Conservation (phyloP, 23 tunicate species). For the Ascidia mentula region DNA sequence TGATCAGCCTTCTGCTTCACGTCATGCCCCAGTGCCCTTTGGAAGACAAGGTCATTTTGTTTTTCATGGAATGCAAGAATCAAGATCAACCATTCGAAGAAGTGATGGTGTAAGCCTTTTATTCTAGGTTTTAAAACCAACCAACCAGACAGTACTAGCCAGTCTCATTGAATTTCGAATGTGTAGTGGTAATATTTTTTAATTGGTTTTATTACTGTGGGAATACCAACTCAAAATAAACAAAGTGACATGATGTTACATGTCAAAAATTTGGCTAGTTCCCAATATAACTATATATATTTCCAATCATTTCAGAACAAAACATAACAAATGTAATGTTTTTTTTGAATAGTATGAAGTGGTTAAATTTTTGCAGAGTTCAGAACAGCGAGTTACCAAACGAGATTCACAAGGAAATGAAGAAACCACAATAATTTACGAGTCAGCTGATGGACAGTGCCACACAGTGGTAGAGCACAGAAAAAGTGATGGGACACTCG, state of each 20-base stretch:
- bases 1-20: background rate
- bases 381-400: constrained; percentile 12
- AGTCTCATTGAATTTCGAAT: too few species aligned
- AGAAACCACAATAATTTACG: constrained; percentile 14
- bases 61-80: constrained; percentile 9
- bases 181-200: too few species aligned
- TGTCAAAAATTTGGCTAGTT: too few species aligned
- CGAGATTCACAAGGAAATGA: constrained; percentile 15
- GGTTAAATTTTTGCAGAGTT: too few species aligned
- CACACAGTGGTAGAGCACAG: constrained; percentile 7
- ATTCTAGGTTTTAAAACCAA: background rate
- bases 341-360: too few species aligned
- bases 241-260: too few species aligned
- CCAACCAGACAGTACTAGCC: too few species aligned
- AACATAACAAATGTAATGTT: too few species aligned
- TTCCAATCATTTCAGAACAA: too few species aligned
- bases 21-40: background rate
- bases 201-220: too few species aligned
- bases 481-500: background rate
- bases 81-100: constrained; percentile 7
- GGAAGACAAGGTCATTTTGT: background rate
- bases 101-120: constrained; percentile 13
- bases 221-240: too few species aligned
- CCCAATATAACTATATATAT: too few species aligned
- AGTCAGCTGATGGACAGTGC: background rate